Conservation (phyloP, 2,113 vertebrate genomes). For the Columbina picui region DNA sequence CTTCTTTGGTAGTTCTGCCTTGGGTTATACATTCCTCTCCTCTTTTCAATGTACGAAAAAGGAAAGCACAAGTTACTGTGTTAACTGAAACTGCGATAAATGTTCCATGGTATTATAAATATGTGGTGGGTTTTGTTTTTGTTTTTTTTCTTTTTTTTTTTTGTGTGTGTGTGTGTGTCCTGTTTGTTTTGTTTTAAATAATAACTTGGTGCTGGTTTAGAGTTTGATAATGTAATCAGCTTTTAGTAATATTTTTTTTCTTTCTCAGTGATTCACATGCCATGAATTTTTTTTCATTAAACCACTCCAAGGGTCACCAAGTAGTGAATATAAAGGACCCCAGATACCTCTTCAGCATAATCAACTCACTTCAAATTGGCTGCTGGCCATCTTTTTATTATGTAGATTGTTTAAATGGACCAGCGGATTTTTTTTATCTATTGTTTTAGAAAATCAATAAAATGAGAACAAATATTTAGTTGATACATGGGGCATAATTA, state of each 20-base stretch:
- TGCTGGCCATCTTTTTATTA: slow-evolving; percentile 25
- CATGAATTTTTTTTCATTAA: slow-evolving; percentile 72
- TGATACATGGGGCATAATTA: slow-evolving; percentile 35
- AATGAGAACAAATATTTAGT: slow-evolving; percentile 55
- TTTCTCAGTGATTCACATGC: slow-evolving; percentile 34
- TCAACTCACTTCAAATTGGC: slow-evolving; percentile 29
- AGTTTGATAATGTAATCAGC: slow-evolving; percentile 44
- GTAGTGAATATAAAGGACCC: slow-evolving; percentile 40
- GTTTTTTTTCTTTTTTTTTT: no score
- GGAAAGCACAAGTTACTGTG: background rate
- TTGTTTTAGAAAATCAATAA: slow-evolving; percentile 60
- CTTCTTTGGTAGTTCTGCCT: background rate
- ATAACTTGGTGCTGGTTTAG: background rate
- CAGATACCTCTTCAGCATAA: slow-evolving; percentile 49
- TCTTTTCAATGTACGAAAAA: background rate
- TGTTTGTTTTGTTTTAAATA: background rate
- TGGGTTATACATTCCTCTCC: background rate
- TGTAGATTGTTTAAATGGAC: slow-evolving; percentile 34
- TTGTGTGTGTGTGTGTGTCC: no score
- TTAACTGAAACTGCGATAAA: background rate
- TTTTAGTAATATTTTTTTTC: background rate
- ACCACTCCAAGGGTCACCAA: slow-evolving; percentile 43
- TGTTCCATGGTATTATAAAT: background rate
- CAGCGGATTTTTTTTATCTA: slow-evolving; percentile 41
- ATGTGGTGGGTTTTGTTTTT: no score